Evolutionary conservation across 2,888 invertebrate species (phyloP).

Genomic region (Drosophila atripex): DNA sequence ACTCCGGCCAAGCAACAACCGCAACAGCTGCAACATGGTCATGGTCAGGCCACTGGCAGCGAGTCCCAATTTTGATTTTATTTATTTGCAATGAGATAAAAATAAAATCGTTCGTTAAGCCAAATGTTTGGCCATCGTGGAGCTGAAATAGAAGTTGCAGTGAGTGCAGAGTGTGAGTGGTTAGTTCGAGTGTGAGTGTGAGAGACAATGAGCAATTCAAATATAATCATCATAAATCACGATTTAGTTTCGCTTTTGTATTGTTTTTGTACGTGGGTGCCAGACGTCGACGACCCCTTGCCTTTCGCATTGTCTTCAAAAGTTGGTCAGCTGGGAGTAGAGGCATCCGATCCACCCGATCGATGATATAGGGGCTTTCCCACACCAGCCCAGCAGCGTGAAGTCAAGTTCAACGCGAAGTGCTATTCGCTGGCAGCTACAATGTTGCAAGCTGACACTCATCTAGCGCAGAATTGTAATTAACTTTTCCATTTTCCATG

Average conservation of each 20-base stretch:
- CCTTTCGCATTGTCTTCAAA: conserved; percentile 38
- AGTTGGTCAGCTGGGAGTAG: conserved; percentile 28
- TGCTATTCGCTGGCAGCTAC: conserved; percentile 24
- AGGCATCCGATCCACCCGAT: neutral
- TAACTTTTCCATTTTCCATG: conserved; percentile 35
- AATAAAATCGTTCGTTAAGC: conserved; percentile 43
- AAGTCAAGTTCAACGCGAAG: conserved; percentile 25
- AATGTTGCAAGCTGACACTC: conserved; percentile 33
- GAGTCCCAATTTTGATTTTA: conserved; percentile 51
- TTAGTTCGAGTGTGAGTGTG: conserved; percentile 14
- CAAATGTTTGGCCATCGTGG: conserved; percentile 21
- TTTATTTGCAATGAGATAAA: conserved; percentile 48
- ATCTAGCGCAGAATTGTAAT: conserved; percentile 40
- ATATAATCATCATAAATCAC: conserved; percentile 59
- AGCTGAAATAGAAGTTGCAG: conserved; percentile 4
- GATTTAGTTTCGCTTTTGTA: conserved; percentile 53
- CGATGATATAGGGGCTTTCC: conserved; percentile 28
- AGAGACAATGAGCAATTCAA: conserved; percentile 50
- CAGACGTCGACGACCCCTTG: conserved; percentile 31
- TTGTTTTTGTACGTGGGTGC: conserved; percentile 39
- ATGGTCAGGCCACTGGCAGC: conserved; percentile 36
- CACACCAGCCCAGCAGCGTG: conserved; percentile 13
- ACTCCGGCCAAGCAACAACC: conserved; percentile 6
- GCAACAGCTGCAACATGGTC: conserved; percentile 44
- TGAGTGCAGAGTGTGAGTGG: neutral